Evolutionary conservation across 1,140 invertebrate genomes (phyloP), one percentile per base, ranked within the genome.

Genomic region (Akabosia matsudoensis): DNA sequence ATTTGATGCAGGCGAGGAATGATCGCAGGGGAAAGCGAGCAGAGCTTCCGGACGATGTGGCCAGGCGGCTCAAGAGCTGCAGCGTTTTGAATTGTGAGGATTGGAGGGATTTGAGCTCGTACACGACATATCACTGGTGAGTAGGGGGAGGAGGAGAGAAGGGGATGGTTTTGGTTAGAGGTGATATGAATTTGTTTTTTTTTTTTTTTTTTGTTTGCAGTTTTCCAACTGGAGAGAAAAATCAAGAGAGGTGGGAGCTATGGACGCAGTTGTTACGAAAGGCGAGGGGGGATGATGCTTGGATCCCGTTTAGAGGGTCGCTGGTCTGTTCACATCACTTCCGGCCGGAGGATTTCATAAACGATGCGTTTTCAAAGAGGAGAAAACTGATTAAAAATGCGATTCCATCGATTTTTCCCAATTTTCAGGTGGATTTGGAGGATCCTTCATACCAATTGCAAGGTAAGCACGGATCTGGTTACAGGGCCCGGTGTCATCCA

Each of bases 101-200:
- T 22, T 72, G 70, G 70, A 72, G 70, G 45, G 70, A 72, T 72
- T 37, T 72, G 37, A 7, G 4, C 28, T 34, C 70, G 3, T 51
- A 72, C 30, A 72, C 70, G n/a, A 72, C 70, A 37, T 72, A 72
- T 37, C 70, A 72, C 45, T 72, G 70, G 70, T 72, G 45, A 37
- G 33, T 72, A 45, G 33, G 10, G 56, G 24, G 26, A 28, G n/a
- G n/a, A n/a, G n/a, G n/a, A n/a, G n/a, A n/a, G n/a, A n/a, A n/a
- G n/a, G n/a, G n/a, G 13, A 52, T n/a, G 13, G 45, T 14, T 52
- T 52, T 52, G n/a, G n/a, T 52, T 13, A 52, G n/a, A n/a, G n/a
- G n/a, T n/a, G n/a, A n/a, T n/a, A n/a, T n/a, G n/a, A n/a, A n/a
- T n/a, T n/a, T n/a, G n/a, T n/a, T n/a, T n/a, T n/a, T n/a, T n/a